Conservation (phyloP, 2,113 vertebrate genomes). For the Rhadina sibilatrix region DNA sequence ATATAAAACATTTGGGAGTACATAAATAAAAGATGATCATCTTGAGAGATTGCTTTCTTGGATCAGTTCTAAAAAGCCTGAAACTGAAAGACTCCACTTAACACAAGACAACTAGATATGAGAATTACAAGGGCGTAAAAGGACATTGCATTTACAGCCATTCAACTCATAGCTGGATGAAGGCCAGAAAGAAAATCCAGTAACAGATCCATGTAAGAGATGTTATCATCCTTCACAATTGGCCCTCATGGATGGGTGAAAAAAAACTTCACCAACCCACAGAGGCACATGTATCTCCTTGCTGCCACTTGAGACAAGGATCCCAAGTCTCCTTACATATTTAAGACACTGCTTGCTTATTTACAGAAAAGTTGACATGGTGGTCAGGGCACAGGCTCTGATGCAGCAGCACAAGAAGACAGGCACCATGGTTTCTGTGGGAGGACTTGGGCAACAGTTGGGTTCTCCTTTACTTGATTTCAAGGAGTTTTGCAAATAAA, state of each 20-base stretch:
- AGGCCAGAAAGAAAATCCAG: neutral
- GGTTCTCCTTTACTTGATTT: neutral
- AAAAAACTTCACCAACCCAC: neutral
- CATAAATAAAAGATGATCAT: neutral
- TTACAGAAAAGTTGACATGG: neutral
- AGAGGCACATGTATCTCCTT: neutral
- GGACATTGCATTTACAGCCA: neutral
- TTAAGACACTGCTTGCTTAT: neutral
- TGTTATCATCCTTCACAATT: neutral
- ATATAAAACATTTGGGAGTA: neutral
- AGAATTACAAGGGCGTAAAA: neutral
- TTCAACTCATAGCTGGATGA: neutral
- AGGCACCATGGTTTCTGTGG: neutral
- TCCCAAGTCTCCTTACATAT: neutral
- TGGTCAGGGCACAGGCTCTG: neutral
- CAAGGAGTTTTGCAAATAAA: neutral
- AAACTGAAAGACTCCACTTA: neutral
- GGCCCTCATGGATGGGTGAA: neutral
- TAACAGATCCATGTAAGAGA: neutral
- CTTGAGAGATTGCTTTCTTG: conserved; percentile 5
- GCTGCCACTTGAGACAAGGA: neutral
- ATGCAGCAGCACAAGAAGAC: neutral
- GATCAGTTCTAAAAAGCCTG: conserved; percentile 3
- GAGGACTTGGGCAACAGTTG: fast-evolving
- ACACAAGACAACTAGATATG: neutral